Base-by-base conservation (phyloP, 2,113 vertebrate species). In the Lagopus leucura region DNA sequence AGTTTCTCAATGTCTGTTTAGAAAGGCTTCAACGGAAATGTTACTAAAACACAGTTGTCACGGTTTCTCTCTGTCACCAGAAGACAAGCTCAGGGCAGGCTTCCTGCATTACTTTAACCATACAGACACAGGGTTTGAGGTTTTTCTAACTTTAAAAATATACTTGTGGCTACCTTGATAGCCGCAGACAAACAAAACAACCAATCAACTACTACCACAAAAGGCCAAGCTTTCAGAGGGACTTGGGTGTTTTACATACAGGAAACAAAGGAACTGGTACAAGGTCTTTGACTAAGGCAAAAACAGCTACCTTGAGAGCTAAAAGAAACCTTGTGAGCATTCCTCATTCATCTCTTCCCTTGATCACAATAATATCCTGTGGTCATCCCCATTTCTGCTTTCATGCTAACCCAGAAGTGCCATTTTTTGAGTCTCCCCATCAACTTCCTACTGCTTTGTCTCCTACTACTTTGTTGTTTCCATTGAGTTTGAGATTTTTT, bases 61-160 rank as follows among this genome's bases (percentile, higher is more conserved):
- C 6, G 0, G 50, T 87, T 92, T 84, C 87, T 61, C 64, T 90
- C 78, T 60, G 81, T 87, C 67, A 92, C 54, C 75, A 86, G 80
- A 86, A 74, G 50, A 94, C 88, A 82, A 80, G 88, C 36, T 64
- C 60, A 77, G 45, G 40, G 69, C 8, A 42, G 50, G 88, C 90
- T 97, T 98, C 97, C 97, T 93, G 94, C 82, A 22, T 89, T 85
- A 14, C 38, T 97, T 93, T 58, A 92, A 58, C 65, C 1, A 2
- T 25, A 63, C 52, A 73, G 86, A 65, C 82, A 84, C 36, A 50
- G 30, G 34, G 66, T n/a, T 89, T 65, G 78, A 76, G 54, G 28
- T 50, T 88, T 88, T 47, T 78, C 57, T 81, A 54, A 71, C 20
- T 88, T 90, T 43, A 93, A 83, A 91, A 93, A 92, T 75, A 72